Evolutionary conservation across 2,113 vertebrate genomes (phyloP).

Genomic region (Pseudois nayaur): DNA sequence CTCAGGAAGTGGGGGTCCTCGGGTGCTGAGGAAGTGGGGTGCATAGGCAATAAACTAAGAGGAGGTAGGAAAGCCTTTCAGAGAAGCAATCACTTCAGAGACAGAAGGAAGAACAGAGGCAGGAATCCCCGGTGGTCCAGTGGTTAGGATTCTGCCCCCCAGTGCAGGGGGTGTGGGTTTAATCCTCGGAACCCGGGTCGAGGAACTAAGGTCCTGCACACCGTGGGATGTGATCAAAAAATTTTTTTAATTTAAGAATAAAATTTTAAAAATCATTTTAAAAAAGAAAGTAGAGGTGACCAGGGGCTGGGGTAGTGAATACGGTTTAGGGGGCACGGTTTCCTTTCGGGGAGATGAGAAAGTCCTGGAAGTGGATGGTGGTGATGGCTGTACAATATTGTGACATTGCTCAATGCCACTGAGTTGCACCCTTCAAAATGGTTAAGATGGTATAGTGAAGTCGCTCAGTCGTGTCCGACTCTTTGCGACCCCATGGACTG

Average conservation of each 20-base stretch:
- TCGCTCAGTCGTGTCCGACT: too few species aligned
- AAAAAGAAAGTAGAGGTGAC: not conserved
- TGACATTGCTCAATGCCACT: rapidly evolving
- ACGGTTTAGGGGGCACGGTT: rapidly evolving
- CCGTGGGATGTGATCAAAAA: rapidly evolving
- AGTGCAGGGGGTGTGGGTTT: not conserved
- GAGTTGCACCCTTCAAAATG: not conserved
- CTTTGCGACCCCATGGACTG: too few species aligned
- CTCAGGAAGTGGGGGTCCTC: not conserved
- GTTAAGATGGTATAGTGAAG: not conserved
- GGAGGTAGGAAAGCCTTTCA: not conserved
- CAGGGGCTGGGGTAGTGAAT: not conserved
- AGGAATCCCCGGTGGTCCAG: not conserved
- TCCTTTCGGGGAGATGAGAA: not conserved
- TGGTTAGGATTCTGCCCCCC: not conserved
- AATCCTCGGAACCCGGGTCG: not conserved
- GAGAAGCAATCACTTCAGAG: not conserved
- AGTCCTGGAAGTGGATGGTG: not conserved
- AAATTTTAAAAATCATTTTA: not conserved
- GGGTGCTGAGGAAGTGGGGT: not conserved
- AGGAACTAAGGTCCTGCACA: not conserved
- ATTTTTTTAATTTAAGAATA: not conserved
- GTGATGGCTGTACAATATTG: not conserved
- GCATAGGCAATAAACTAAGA: not conserved
- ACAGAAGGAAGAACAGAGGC: not conserved